Evolutionary conservation across 2,888 invertebrate species (phyloP).

Genomic region (Poecilobothrus nobilitatus): DNA sequence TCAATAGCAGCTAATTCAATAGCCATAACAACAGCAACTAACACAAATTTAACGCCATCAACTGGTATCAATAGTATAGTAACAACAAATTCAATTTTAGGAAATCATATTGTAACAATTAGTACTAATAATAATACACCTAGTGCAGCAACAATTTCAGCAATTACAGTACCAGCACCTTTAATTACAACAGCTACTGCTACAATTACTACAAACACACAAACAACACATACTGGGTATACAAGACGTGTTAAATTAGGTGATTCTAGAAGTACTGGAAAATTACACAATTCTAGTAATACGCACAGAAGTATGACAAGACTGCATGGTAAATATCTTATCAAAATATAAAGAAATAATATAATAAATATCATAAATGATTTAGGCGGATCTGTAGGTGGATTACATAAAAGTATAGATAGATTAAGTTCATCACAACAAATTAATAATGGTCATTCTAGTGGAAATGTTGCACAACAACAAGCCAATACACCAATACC

Average conservation of each 20-base stretch:
- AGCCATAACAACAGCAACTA: slow-evolving; percentile 25
- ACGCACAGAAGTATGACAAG: slow-evolving; percentile 72
- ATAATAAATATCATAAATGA: too few relatives aligned
- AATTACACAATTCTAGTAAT: slow-evolving; percentile 61
- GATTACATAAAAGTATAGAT: slow-evolving; percentile 75
- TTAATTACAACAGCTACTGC: slow-evolving; percentile 19
- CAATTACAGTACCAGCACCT: neutral
- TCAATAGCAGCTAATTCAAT: slow-evolving; percentile 19
- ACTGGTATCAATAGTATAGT: slow-evolving; percentile 1
- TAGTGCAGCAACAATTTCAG: slow-evolving; percentile 12
- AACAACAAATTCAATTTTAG: neutral
- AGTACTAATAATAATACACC: slow-evolving; percentile 15
- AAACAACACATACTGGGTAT: slow-evolving; percentile 43
- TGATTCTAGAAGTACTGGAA: slow-evolving; percentile 66
- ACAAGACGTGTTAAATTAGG: slow-evolving; percentile 58
- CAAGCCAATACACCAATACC: slow-evolving; percentile 7
- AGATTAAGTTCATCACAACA: slow-evolving; percentile 69
- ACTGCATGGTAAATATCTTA: slow-evolving; percentile 59
- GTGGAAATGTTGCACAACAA: slow-evolving; percentile 26
- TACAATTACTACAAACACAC: slow-evolving; percentile 19
- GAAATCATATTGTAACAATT: slow-evolving; percentile 10
- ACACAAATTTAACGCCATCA: slow-evolving; percentile 9
- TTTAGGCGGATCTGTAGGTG: slow-evolving; percentile 58
- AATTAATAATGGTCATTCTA: slow-evolving; percentile 52
- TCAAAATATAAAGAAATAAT: neutral